Base-by-base conservation (phyloP, 2,888 invertebrate species). In the Apamea epomidion region DNA sequence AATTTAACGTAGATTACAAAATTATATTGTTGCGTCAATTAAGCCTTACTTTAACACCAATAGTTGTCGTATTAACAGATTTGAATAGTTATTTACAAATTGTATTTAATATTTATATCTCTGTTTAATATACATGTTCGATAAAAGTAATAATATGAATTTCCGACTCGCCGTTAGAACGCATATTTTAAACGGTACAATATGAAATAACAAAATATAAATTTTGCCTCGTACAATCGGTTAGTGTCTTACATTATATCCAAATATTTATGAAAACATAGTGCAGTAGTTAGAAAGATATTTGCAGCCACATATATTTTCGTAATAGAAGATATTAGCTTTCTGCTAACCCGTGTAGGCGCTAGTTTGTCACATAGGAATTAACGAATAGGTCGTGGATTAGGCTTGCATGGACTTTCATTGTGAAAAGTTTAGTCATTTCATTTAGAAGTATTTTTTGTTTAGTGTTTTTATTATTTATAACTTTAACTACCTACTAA, bases 381-480 rank as follows among this genome's bases (percentile, higher is more conserved):
- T 37, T 45, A 72, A 67, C 29, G 25, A 60, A 62, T 64, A 54
- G 58, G 68, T 45, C 14, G 29, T 67, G 58, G 29, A 45, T 58
- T 42, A 74, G 65, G 45, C 78, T 74, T 85, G 73, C 73, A 32
- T 88, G 69, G 64, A 72, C 69, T 76, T 82, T 82, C 78, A 74
- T 77, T 79, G 73, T 72, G 68, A 87, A 90, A 78, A 77, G 81
- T 71, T 87, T 88, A 88, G 87, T 87, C 85, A 89, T 89, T 85
- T 85, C 87, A 69, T 88, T 81, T 88, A 90, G 90, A 88, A 82
- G 78, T 79, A 78, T 81, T 79, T 85, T 81, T 81, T 76, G 78
- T 80, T 86, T 89, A 80, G 69, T 77, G 65, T 77, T 81, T 81
- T 72, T 72, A 78, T 80, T 80, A 88, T 83, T 84, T 86, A 80